Percentiles rank a stretch among this genome's conserved stretches.
Evolutionary conservation across 2,888 invertebrate genomes (phyloP).

Genomic region (Tetheella fluctuosa): DNA sequence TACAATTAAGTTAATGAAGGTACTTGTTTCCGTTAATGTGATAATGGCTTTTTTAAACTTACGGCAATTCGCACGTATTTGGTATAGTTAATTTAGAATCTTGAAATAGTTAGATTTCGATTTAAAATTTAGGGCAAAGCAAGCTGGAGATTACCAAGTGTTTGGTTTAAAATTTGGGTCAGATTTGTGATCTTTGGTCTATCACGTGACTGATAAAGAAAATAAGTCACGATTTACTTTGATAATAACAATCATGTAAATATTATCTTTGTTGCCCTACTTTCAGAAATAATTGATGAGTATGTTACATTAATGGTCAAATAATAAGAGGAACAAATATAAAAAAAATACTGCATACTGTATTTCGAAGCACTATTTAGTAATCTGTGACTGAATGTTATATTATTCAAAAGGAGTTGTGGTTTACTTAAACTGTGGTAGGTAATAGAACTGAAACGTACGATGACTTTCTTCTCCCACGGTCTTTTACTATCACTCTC

Average conservation of each 20-base stretch:
- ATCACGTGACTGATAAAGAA: not conserved
- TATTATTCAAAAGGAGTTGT: not conserved
- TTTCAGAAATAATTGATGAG: not conserved
- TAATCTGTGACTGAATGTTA: not conserved
- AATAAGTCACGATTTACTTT: not conserved
- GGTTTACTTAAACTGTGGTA: not conserved
- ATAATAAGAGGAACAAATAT: too few species aligned
- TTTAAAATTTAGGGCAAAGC: not conserved
- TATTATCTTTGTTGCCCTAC: not conserved
- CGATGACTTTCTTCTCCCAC: conserved; percentile 39
- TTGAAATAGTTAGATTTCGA: not conserved
- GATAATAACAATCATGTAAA: not conserved
- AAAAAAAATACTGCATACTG: too few species aligned
- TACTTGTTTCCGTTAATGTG: conserved; percentile 23
- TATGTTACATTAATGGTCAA: too few species aligned
- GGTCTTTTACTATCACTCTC: conserved; percentile 28
- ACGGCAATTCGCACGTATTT: conserved; percentile 7
- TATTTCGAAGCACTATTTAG: too few species aligned
- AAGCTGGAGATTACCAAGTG: not conserved
- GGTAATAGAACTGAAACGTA: not conserved
- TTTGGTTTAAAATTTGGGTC: not conserved
- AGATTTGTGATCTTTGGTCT: not conserved
- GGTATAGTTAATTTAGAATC: not conserved
- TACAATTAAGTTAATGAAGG: conserved; percentile 29
- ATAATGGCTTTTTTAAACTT: conserved; percentile 4